Conservation (phyloP, 2,113 vertebrate species). For the Garra rufa region DNA sequence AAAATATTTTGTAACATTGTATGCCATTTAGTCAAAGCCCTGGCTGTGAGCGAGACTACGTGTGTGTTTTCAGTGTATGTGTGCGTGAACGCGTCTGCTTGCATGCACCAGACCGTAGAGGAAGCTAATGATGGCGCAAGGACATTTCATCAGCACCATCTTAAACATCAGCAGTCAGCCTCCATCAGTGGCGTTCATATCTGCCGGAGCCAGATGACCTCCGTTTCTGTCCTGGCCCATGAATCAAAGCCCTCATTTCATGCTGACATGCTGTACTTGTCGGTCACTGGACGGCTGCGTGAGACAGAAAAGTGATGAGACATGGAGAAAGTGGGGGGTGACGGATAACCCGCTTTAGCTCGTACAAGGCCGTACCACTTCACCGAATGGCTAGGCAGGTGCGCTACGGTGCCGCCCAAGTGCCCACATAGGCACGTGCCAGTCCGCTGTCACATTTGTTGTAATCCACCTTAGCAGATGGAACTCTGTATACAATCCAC, state of each 20-base stretch:
- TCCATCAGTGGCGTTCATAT: constrained; percentile 67
- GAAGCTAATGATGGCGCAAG: constrained; percentile 58
- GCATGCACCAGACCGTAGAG: constrained; percentile 37
- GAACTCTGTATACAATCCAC: constrained; percentile 61
- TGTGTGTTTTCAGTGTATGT: constrained; percentile 7
- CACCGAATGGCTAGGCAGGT: constrained; percentile 63
- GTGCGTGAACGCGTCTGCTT: constrained; percentile 28
- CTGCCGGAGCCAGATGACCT: constrained; percentile 71
- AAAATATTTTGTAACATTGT: not conserved
- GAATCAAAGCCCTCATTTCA: constrained; percentile 74
- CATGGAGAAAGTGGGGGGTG: constrained; percentile 67
- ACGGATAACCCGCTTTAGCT: constrained; percentile 65
- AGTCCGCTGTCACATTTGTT: constrained; percentile 67
- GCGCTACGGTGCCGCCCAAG: constrained; percentile 26
- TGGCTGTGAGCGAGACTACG: constrained; percentile 10
- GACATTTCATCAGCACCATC: constrained; percentile 65
- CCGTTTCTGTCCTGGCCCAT: constrained; percentile 68
- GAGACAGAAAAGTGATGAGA: constrained; percentile 68
- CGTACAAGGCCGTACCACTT: constrained; percentile 57
- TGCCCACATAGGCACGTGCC: constrained; percentile 22
- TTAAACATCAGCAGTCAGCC: constrained; percentile 66
- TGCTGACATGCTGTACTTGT: constrained; percentile 63
- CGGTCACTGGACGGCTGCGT: constrained; percentile 52
- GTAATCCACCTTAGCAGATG: constrained; percentile 73
- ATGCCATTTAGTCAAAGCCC: not conserved